phyloP scores from a whole-genome alignment of 2,888 invertebrate genomes.

The Euproctis similis region DNA sequence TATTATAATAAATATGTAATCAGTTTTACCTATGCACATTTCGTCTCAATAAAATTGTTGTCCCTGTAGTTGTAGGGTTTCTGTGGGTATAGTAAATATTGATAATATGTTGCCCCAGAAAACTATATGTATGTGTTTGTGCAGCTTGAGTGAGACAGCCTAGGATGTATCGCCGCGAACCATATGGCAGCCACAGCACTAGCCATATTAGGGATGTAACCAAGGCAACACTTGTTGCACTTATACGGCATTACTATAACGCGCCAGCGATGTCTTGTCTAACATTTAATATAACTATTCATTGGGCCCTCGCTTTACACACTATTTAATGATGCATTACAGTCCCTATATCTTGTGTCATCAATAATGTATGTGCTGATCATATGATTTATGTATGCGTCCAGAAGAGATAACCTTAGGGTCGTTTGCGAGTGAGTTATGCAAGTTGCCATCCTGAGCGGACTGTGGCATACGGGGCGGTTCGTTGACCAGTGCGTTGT shows the following conservation, averaged over 20 bases:
- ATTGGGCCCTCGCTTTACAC: conserved; percentile 24
- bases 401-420: conserved; percentile 49
- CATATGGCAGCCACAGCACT: conserved; percentile 65
- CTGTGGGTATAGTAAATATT: no score
- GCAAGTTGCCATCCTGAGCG: conserved; percentile 51
- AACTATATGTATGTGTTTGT: conserved; percentile 32
- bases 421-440: conserved; percentile 51
- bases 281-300: conserved; percentile 31
- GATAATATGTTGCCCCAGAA: conserved; percentile 27
- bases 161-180: conserved; percentile 63
- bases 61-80: no score
- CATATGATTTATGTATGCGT: conserved; percentile 32
- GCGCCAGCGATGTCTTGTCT: conserved; percentile 45
- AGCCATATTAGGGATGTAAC: conserved; percentile 65
- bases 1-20: no score
- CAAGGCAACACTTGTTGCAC: conserved; percentile 75
- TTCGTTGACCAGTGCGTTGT: conserved; percentile 74
- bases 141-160: conserved; percentile 43
- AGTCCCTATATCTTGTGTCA: conserved; percentile 11
- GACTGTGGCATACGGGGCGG: conserved; percentile 52
- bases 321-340: conserved; percentile 23
- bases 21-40: no score
- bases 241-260: conserved; percentile 67
- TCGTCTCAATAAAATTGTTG: no score
- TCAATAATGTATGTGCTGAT: conserved; percentile 26